Percentiles rank a stretch among this genome's conserved stretches.
Evolutionary conservation across 2,797 vertebrate species (phyloP).

Genomic region (Anomalospiza imberbis): DNA sequence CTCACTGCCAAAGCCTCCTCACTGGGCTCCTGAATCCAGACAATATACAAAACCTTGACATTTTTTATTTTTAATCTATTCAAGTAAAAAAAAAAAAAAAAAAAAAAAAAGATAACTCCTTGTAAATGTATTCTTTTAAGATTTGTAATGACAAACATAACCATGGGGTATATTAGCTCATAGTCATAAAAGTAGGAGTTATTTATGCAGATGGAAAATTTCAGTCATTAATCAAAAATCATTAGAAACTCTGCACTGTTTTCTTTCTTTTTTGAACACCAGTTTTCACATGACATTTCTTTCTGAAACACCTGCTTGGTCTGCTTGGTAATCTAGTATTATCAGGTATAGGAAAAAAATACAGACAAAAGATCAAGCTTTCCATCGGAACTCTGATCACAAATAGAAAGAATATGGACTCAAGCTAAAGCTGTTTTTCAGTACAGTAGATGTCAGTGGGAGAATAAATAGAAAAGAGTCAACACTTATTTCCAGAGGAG

Average conservation of each 20-base stretch:
- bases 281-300: not conserved
- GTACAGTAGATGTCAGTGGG: not conserved
- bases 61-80: not conserved
- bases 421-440: not conserved
- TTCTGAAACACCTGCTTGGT: not conserved
- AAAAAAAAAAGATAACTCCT: not conserved
- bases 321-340: not conserved
- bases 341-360: not conserved
- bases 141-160: not conserved
- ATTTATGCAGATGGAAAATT: not conserved
- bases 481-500: not conserved
- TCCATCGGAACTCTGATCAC: not conserved
- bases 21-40: not conserved
- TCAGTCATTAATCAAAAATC: not conserved
- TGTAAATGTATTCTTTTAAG: not conserved
- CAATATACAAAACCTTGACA: rapidly evolving
- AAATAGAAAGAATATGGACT: not conserved
- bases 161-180: not conserved
- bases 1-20: not conserved
- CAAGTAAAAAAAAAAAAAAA: not conserved
- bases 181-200: not conserved
- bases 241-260: not conserved
- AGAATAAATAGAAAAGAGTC: not conserved
- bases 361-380: not conserved
- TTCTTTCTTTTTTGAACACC: not conserved